Conservation (phyloP, 2,113 vertebrate genomes). For the Ochotona princeps region DNA sequence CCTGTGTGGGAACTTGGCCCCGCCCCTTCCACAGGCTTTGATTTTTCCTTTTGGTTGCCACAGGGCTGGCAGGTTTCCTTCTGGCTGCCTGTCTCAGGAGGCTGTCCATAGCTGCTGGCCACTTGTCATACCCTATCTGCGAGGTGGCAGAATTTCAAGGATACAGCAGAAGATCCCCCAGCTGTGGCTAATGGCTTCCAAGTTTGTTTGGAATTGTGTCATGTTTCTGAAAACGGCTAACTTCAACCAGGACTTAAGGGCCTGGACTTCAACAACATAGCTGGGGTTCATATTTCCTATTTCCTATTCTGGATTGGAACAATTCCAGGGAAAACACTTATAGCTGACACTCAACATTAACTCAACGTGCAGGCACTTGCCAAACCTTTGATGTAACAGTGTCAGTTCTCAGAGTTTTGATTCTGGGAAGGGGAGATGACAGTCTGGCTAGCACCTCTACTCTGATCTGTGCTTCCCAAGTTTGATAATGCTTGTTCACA, state of each 20-base stretch:
- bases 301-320: slow-evolving; percentile 10
- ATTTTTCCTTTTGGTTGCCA: slow-evolving; percentile 57
- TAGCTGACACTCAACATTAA: not conserved
- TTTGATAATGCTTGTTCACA: not conserved
- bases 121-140: slow-evolving; percentile 19
- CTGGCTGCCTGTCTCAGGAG: slow-evolving; percentile 65
- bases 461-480: not conserved
- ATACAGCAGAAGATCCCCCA: not conserved
- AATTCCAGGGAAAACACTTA: slow-evolving; percentile 46
- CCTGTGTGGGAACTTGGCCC: slow-evolving; percentile 41
- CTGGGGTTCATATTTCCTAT: not conserved
- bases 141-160: slow-evolving; percentile 13
- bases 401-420: not conserved
- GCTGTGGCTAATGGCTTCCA: slow-evolving; percentile 4
- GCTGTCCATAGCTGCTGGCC: slow-evolving; percentile 49
- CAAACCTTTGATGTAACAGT: not conserved
- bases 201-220: slow-evolving; percentile 22
- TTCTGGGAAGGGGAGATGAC: not conserved
- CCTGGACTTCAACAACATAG: not conserved
- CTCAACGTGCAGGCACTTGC: not conserved
- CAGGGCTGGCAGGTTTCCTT: slow-evolving; percentile 58
- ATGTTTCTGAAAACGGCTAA: slow-evolving; percentile 39
- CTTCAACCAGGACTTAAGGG: not conserved
- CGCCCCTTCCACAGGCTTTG: not conserved
- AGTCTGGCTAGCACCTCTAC: not conserved